A percentile compares a stretch with the other conserved stretches of the same genome.
Conservation (phyloP, 2,888 invertebrate species). For the Drosophila silvestris region DNA sequence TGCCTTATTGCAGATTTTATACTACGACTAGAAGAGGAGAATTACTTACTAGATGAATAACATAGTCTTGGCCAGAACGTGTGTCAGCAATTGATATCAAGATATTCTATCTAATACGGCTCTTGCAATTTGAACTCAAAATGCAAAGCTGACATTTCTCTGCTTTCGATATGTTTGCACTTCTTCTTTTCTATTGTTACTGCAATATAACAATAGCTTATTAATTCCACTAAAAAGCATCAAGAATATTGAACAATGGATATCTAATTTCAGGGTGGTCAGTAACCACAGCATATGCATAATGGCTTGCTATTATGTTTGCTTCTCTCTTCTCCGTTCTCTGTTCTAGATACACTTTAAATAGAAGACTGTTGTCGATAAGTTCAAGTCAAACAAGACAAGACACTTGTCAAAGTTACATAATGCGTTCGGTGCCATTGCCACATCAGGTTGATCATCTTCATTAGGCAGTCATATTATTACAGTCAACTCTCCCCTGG, state of each 20-base stretch:
- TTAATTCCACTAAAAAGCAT: slow-evolving; percentile 1
- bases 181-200: background rate
- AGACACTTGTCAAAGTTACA: slow-evolving; percentile 71
- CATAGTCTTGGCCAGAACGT: background rate
- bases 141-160: background rate
- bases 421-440: slow-evolving; percentile 42
- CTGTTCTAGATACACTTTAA: slow-evolving; percentile 18
- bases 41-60: background rate
- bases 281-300: slow-evolving; percentile 22
- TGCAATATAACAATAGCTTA: slow-evolving; percentile 1
- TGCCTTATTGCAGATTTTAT: background rate
- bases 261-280: slow-evolving; percentile 19
- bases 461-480: slow-evolving; percentile 41
- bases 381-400: slow-evolving; percentile 71
- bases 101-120: background rate
- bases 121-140: background rate
- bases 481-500: slow-evolving; percentile 32
- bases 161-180: background rate
- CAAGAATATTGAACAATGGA: slow-evolving; percentile 16
- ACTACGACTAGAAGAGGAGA: slow-evolving; percentile 20
- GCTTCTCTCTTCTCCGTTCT: background rate
- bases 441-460: slow-evolving; percentile 46
- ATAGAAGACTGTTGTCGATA: slow-evolving; percentile 43
- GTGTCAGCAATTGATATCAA: background rate
- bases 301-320: background rate